phyloP scores from a whole-genome alignment of 2,888 invertebrate species.

The Diaprepes abbreviatus region DNA sequence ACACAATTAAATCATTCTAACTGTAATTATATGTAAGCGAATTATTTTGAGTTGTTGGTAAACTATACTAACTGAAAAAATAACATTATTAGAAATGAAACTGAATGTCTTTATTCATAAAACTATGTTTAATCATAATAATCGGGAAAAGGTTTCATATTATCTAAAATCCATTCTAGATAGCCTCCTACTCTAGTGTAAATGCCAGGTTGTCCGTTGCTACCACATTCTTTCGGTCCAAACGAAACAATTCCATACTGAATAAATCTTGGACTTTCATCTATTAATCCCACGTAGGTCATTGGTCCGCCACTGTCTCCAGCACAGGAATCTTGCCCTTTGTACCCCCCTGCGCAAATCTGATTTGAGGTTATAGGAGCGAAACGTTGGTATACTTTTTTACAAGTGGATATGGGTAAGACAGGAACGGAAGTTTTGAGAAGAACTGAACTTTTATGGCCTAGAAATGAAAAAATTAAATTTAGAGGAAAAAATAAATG shows the following conservation, averaged over 20 bases:
- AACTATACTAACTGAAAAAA: too few species aligned
- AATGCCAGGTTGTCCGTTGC: slow-evolving; percentile 74
- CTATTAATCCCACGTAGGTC: slow-evolving; percentile 63
- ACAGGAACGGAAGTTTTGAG: slow-evolving; percentile 67
- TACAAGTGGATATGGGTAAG: slow-evolving; percentile 62
- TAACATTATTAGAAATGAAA: too few species aligned
- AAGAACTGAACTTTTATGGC: slow-evolving; percentile 60
- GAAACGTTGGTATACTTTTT: slow-evolving; percentile 56
- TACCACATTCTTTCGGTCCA: slow-evolving; percentile 64
- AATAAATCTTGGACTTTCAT: slow-evolving; percentile 65
- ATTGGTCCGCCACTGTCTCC: slow-evolving; percentile 81
- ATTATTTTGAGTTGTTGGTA: too few species aligned
- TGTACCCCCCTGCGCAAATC: slow-evolving; percentile 75
- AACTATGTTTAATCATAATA: neutral
- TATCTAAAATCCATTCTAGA: slow-evolving; percentile 74
- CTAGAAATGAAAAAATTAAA: too few species aligned
- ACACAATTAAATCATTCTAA: too few species aligned
- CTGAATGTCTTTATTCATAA: too few species aligned
- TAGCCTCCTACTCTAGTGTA: slow-evolving; percentile 75
- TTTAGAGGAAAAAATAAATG: too few species aligned
- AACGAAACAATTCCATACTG: slow-evolving; percentile 71
- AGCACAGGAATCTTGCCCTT: slow-evolving; percentile 75
- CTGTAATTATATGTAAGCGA: too few species aligned
- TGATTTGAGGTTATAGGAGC: slow-evolving; percentile 63
- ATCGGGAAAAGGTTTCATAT: slow-evolving; percentile 56